A percentile compares a stretch with the other conserved stretches of the same genome.
Evolutionary conservation across 2,888 invertebrate genomes (phyloP).

Genomic region (Drosophila austrosaltans): DNA sequence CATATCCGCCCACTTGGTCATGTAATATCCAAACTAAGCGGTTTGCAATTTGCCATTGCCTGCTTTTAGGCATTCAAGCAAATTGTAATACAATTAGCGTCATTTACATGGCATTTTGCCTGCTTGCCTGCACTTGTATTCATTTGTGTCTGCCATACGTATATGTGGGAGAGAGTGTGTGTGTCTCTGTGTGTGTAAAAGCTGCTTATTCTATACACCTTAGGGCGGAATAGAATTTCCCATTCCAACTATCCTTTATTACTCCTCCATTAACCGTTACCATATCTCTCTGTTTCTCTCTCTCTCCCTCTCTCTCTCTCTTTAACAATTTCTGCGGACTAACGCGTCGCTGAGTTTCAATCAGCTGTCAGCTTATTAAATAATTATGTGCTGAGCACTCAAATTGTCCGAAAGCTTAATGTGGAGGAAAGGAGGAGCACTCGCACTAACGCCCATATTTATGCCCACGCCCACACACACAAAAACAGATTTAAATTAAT

Average conservation of each 20-base stretch:
- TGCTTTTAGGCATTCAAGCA: slow-evolving; percentile 73
- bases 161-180: not conserved
- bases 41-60: slow-evolving; percentile 70
- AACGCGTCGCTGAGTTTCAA: slow-evolving; percentile 46
- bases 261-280: not conserved
- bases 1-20: slow-evolving; percentile 20
- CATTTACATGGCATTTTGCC: slow-evolving; percentile 65
- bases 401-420: slow-evolving; percentile 32
- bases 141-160: not conserved
- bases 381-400: slow-evolving; percentile 60
- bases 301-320: not conserved
- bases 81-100: slow-evolving; percentile 78
- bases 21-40: slow-evolving; percentile 65
- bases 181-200: slow-evolving; percentile 33
- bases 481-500: slow-evolving; percentile 9
- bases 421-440: not conserved
- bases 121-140: slow-evolving; percentile 28
- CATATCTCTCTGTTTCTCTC: not conserved
- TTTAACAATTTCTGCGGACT: slow-evolving; percentile 33
- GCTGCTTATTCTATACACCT: slow-evolving; percentile 58
- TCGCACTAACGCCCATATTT: not conserved
- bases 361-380: slow-evolving; percentile 74
- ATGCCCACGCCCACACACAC: slow-evolving; percentile 10
- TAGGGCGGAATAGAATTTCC: slow-evolving; percentile 25
- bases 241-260: slow-evolving; percentile 9